These are phyloP conservation scores for Rhea pennata DNA, from an alignment of 2,113 vertebrate species.

Conservation along the genomic window DNA sequence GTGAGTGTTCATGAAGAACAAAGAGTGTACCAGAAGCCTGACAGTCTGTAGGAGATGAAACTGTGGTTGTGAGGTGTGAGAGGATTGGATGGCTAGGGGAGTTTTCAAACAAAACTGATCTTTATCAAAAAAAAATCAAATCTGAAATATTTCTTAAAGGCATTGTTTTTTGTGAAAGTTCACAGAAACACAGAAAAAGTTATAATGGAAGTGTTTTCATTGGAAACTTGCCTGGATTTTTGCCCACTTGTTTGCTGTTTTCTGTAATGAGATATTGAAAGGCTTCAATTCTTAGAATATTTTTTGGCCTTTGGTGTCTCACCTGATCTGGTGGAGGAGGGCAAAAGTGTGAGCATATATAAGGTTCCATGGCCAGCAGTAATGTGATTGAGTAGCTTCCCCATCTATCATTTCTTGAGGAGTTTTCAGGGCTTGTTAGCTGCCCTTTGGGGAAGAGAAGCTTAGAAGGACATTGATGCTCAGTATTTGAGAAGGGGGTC, in stretches of 20 bases:
- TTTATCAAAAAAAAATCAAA: slow-evolving; percentile 64
- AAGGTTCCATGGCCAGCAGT: slow-evolving; percentile 57
- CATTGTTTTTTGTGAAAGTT: slow-evolving; percentile 62
- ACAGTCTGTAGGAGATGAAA: slow-evolving; percentile 8
- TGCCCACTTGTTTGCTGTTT: slow-evolving; percentile 62
- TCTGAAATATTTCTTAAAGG: slow-evolving; percentile 67
- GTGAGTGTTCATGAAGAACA: background rate
- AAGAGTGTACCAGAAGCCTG: slow-evolving; percentile 1
- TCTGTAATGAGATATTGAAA: slow-evolving; percentile 70
- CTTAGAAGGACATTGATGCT: background rate
- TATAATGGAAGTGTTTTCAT: slow-evolving; percentile 66
- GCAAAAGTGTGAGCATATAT: slow-evolving; percentile 17
- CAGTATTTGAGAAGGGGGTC: background rate
- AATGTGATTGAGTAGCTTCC: slow-evolving; percentile 39
- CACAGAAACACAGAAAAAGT: slow-evolving; percentile 61
- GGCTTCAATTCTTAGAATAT: slow-evolving; percentile 60
- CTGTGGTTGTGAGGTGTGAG: slow-evolving; percentile 29
- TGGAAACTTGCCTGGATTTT: slow-evolving; percentile 60
- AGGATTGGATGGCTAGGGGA: slow-evolving; percentile 21
- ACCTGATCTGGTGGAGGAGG: slow-evolving; percentile 39
- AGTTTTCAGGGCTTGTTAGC: background rate
- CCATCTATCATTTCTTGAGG: background rate
- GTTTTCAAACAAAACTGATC: slow-evolving; percentile 68
- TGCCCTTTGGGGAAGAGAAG: slow-evolving; percentile 36
- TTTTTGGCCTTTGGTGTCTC: slow-evolving; percentile 33